These are phyloP conservation scores for Carettochelys insculpta DNA, from an alignment of 2,113 vertebrate species.

Conservation along the genomic window DNA sequence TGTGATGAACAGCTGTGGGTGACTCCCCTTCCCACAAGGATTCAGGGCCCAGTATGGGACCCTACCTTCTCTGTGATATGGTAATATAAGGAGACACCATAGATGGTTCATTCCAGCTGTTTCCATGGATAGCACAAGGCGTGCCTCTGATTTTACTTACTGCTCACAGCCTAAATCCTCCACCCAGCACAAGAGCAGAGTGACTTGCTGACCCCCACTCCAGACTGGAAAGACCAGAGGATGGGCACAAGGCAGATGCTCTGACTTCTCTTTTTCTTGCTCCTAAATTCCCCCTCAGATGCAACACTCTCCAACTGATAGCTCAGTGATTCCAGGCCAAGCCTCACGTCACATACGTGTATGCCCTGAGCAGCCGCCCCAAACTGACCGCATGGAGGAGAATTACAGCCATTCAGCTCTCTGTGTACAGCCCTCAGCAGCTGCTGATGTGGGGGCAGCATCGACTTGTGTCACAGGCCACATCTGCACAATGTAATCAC, in stretches of 20 bases:
- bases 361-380: neutral
- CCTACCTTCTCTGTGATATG: neutral
- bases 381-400: neutral
- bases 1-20: too few relatives aligned
- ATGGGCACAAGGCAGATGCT: neutral
- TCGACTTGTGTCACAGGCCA: neutral
- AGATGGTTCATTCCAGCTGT: neutral
- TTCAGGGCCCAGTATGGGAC: too few relatives aligned
- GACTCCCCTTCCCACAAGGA: too few relatives aligned
- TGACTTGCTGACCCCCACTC: neutral
- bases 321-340: neutral
- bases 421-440: neutral
- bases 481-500: neutral
- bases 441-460: neutral
- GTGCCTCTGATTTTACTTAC: neutral
- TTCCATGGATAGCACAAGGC: neutral
- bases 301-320: neutral
- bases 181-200: neutral
- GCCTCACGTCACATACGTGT: neutral
- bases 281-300: neutral
- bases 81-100: neutral
- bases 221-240: neutral
- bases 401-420: neutral
- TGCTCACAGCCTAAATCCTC: neutral
- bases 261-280: neutral